A percentile compares a stretch with the other conserved stretches of the same genome.
Conservation (phyloP, 1,140 invertebrate genomes). For the Onthophagus taurus region DNA sequence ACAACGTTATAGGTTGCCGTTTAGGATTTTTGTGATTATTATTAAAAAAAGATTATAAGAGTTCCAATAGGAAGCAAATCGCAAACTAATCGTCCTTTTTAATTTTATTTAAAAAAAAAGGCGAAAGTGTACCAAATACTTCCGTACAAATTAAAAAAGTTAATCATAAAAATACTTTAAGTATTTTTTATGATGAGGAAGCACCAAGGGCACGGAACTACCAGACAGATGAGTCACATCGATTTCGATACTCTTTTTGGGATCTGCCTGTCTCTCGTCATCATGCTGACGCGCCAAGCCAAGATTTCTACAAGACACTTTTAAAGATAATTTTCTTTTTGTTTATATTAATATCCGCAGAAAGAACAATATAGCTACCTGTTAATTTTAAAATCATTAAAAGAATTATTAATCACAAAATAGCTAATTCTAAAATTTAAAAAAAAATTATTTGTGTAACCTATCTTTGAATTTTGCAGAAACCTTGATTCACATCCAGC, state of each 20-base stretch:
- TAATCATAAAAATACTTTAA: too few species aligned
- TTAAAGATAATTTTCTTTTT: too few species aligned
- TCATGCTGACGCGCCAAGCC: slow-evolving; percentile 27
- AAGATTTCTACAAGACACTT: slow-evolving; percentile 19
- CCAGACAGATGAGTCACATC: slow-evolving; percentile 37
- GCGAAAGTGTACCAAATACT: slow-evolving; percentile 8
- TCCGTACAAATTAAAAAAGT: too few species aligned
- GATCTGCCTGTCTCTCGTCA: too few species aligned
- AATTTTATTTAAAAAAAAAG: too few species aligned
- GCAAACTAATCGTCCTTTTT: neutral
- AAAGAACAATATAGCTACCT: too few species aligned
- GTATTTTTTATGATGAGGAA: too few species aligned
- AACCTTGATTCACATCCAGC: slow-evolving; percentile 22
- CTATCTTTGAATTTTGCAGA: slow-evolving; percentile 15
- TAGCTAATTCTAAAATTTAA: slow-evolving; percentile 1
- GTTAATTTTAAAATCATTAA: too few species aligned
- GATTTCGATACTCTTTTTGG: slow-evolving; percentile 34
- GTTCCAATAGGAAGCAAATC: slow-evolving; percentile 9
- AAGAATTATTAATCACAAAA: neutral
- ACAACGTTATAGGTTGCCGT: too few species aligned
- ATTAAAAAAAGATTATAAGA: too few species aligned
- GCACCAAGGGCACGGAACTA: slow-evolving; percentile 36
- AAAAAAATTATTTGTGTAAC: slow-evolving; percentile 4
- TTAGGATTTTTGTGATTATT: too few species aligned
- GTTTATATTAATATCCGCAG: too few species aligned